Conservation (phyloP, 1,140 invertebrate genomes). For the Brachionus asplanchnoidis region DNA sequence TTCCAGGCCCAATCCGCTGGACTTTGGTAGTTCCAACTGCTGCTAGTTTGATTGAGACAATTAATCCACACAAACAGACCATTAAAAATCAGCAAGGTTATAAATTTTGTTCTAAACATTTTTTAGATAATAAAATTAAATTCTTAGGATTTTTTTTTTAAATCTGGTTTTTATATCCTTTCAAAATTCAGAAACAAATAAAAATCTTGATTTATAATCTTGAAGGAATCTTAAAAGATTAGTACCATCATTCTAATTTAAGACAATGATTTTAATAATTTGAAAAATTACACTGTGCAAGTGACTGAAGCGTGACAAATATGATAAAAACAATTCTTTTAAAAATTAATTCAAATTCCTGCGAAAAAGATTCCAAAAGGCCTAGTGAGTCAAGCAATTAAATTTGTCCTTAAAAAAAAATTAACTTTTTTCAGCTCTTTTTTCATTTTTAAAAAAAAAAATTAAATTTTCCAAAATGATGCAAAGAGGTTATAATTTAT, state of each 20-base stretch:
- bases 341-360: background rate
- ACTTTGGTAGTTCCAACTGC: background rate
- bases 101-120: background rate
- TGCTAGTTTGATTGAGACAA: background rate
- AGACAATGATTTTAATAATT: background rate
- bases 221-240: background rate
- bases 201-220: background rate
- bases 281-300: background rate
- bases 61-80: background rate
- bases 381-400: background rate
- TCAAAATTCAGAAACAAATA: background rate
- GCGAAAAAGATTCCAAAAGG: background rate
- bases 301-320: background rate
- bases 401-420: background rate
- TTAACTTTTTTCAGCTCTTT: background rate
- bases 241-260: background rate
- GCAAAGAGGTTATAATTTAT: background rate
- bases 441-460: background rate
- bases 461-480: background rate
- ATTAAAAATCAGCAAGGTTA: background rate
- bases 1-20: conserved; percentile 8
- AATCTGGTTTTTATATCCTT: background rate
- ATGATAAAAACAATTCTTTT: background rate
- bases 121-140: background rate
- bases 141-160: background rate